These are phyloP conservation scores for Encarsia formosa DNA, from an alignment of 2,888 invertebrate genomes.

Conservation along the genomic window DNA sequence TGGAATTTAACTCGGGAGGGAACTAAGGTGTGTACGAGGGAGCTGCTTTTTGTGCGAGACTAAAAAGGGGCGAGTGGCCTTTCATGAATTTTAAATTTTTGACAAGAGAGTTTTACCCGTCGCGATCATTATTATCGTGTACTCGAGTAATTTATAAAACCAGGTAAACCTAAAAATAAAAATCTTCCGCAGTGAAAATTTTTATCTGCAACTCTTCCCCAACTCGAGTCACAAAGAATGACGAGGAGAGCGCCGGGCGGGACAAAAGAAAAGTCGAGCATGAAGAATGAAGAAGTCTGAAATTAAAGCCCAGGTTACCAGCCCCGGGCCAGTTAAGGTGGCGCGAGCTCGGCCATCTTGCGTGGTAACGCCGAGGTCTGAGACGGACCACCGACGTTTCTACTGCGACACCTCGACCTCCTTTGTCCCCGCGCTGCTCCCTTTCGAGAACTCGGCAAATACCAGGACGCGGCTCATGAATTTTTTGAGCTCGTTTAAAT, in stretches of 20 bases:
- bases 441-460: no score
- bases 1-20: neutral
- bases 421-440: slow-evolving; percentile 9
- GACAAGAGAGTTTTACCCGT: no score
- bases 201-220: no score
- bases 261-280: neutral
- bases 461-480: no score
- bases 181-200: no score
- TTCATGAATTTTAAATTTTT: no score
- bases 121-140: no score
- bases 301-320: neutral
- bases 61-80: no score
- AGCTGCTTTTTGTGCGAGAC: neutral
- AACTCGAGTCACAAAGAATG: no score
- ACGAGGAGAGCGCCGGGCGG: neutral
- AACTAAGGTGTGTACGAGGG: neutral
- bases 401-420: slow-evolving; percentile 20
- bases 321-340: slow-evolving; percentile 3
- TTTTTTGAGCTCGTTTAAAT: no score
- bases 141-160: no score
- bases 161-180: no score
- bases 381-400: slow-evolving; percentile 7
- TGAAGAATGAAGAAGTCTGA: neutral
- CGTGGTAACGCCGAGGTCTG: slow-evolving; percentile 20
- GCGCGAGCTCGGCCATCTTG: slow-evolving; percentile 13